Percentiles rank a stretch among this genome's conserved stretches.
phyloP scores from a whole-genome alignment of 2,113 vertebrate species.

The Myotis yumanensis region DNA sequence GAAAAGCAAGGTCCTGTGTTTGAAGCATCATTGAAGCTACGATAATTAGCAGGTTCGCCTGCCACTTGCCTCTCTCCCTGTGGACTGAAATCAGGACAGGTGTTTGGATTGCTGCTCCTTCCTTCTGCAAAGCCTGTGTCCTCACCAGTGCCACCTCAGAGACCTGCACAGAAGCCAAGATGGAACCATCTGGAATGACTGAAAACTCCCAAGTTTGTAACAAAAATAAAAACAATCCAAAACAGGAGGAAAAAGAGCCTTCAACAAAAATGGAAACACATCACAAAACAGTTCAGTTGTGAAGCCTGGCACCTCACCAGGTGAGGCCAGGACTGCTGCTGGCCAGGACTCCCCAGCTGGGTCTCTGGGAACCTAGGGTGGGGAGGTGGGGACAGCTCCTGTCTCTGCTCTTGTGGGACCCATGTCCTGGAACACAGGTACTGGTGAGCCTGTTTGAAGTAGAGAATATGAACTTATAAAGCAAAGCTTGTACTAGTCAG shows the following conservation, averaged over 20 bases:
- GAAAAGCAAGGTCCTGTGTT: neutral
- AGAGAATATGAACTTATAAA: neutral
- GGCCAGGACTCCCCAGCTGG: neutral
- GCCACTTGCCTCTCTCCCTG: neutral
- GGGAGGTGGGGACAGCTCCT: neutral
- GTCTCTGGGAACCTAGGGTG: neutral
- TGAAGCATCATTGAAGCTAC: neutral
- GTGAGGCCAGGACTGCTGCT: neutral
- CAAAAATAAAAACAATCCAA: neutral
- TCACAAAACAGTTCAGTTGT: no score
- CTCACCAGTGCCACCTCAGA: neutral
- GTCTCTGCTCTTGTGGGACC: neutral
- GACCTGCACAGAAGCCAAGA: neutral
- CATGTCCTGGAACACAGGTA: neutral
- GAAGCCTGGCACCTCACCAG: neutral
- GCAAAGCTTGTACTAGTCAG: fast-evolving
- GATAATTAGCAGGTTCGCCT: neutral
- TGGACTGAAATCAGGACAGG: neutral
- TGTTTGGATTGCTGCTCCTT: neutral
- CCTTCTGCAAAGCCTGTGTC: neutral
- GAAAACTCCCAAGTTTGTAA: neutral
- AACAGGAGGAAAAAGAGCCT: neutral
- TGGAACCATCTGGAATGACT: neutral
- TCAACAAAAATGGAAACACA: neutral
- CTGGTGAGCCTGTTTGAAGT: neutral